Percentiles rank a stretch among this genome's conserved stretches.
phyloP scores from a whole-genome alignment of 2,113 vertebrate genomes.

The Sclerurus mexicanus region DNA sequence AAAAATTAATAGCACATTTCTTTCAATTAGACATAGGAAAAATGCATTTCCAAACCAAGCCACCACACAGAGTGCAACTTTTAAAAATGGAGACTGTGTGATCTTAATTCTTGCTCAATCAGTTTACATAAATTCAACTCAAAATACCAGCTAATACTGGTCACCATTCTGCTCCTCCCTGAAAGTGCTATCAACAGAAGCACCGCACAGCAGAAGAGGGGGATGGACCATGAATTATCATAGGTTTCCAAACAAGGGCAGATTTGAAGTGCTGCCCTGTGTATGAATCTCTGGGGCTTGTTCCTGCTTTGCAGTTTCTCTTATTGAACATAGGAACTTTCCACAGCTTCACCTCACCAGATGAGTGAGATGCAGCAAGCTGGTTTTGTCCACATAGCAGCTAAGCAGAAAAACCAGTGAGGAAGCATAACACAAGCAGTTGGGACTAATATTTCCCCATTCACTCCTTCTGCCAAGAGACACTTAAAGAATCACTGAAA shows the following conservation, averaged over 20 bases:
- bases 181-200: neutral
- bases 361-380: neutral
- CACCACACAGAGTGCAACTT: accelerated
- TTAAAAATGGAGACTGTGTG: neutral
- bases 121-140: neutral
- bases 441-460: neutral
- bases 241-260: neutral
- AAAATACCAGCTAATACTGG: neutral
- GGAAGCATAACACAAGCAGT: neutral
- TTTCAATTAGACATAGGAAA: neutral
- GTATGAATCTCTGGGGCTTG: accelerated
- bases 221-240: neutral
- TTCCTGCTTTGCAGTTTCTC: neutral
- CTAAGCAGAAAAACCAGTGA: neutral
- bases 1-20: neutral
- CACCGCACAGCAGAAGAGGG: neutral
- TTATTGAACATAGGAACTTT: neutral
- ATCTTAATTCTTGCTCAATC: neutral
- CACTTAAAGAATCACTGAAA: neutral
- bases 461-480: neutral
- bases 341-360: neutral
- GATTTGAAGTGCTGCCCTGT: neutral
- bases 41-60: neutral
- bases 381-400: neutral
- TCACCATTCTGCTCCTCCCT: neutral